Conservation (phyloP, 2,797 vertebrate species). For the Euthynnus affinis region DNA sequence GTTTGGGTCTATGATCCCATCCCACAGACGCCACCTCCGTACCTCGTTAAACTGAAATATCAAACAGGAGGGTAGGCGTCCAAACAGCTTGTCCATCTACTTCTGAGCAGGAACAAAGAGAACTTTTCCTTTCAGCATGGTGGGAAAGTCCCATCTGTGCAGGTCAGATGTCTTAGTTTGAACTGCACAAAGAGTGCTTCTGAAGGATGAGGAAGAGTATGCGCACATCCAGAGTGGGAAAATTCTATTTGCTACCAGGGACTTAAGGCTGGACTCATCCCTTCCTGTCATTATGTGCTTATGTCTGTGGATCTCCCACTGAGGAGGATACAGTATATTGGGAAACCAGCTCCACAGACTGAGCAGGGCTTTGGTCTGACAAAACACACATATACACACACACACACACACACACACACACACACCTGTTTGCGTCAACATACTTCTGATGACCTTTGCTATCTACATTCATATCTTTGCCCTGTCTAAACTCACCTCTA, state of each 20-base stretch:
- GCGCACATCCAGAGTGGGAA: conserved; percentile 45
- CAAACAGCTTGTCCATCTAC: conserved; percentile 53
- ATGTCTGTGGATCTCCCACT: conserved; percentile 41
- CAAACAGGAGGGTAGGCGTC: conserved; percentile 65
- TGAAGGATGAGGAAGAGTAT: conserved; percentile 17
- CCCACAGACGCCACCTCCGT: conserved; percentile 42
- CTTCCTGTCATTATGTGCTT: conserved; percentile 75
- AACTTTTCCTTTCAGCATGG: conserved; percentile 41
- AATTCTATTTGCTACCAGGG: conserved; percentile 26
- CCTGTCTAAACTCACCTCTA: conserved; percentile 11
- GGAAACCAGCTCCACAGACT: conserved; percentile 37
- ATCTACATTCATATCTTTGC: conserved; percentile 14
- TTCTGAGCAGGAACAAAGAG: conserved; percentile 55
- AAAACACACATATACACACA: conserved; percentile 8
- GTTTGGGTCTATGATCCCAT: conserved; percentile 43
- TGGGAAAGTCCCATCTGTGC: conserved; percentile 69
- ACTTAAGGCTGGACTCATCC: conserved; percentile 51
- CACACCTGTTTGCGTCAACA: conserved; percentile 10
- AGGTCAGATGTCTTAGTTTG: conserved; percentile 61
- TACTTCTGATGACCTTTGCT: neutral
- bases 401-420: conserved; percentile 6
- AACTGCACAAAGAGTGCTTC: conserved; percentile 28
- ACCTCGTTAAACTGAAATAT: conserved; percentile 67
- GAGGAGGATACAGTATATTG: conserved; percentile 39
- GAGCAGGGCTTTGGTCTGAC: conserved; percentile 33